These are phyloP conservation scores for Carcinoscorpius rotundicauda DNA, from an alignment of 1,140 invertebrate genomes.

Conservation along the genomic window DNA sequence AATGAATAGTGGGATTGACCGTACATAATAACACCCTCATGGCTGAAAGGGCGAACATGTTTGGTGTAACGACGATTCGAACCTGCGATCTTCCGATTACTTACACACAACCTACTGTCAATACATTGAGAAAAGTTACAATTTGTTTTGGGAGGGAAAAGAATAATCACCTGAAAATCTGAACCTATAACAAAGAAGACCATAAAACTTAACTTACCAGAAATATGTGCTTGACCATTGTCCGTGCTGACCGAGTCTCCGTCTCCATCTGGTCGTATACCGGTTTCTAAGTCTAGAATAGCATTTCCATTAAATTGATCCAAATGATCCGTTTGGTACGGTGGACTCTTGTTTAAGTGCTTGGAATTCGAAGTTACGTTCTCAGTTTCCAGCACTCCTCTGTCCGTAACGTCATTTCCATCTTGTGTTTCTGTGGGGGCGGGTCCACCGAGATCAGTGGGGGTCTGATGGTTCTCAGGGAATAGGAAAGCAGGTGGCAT, in stretches of 20 bases:
- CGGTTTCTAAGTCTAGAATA: background rate
- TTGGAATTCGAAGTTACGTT: background rate
- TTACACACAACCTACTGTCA: background rate
- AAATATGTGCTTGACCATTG: background rate
- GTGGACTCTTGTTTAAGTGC: background rate
- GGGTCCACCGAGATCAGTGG: background rate
- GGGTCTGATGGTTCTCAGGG: constrained; percentile 43
- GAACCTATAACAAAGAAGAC: background rate
- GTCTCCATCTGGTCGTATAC: constrained; percentile 1
- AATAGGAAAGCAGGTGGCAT: constrained; percentile 71
- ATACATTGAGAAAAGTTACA: too few relatives aligned
- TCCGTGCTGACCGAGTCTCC: constrained; percentile 1
- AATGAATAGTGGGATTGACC: too few relatives aligned
- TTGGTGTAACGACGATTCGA: too few relatives aligned
- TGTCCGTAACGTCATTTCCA: background rate
- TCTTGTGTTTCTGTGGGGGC: too few relatives aligned
- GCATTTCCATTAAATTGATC: background rate
- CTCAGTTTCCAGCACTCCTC: background rate
- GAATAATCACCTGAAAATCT: too few relatives aligned
- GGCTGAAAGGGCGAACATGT: too few relatives aligned
- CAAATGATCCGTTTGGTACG: background rate
- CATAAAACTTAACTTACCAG: background rate
- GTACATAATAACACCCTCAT: too few relatives aligned
- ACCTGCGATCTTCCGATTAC: background rate
- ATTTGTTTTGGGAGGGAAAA: too few relatives aligned